A percentile compares a stretch with the other conserved stretches of the same genome.
Conservation (phyloP, 1,140 invertebrate genomes). For the Cyclargus thomasi region DNA sequence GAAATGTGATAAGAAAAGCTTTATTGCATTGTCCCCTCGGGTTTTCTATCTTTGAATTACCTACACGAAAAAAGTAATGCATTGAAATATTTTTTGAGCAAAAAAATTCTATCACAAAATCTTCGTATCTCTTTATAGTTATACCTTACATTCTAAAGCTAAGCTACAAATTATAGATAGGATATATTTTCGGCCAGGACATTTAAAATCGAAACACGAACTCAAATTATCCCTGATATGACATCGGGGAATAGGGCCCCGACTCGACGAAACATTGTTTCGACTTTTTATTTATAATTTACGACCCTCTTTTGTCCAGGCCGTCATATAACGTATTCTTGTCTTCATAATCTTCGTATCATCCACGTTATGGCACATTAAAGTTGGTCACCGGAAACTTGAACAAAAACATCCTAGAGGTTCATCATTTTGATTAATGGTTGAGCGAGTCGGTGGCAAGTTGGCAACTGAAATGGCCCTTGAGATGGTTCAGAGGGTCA, state of each 20-base stretch:
- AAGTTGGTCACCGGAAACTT: background rate
- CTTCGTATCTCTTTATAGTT: too few relatives aligned
- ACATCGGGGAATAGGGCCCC: background rate
- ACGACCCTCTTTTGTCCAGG: background rate
- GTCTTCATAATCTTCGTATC: background rate
- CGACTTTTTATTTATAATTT: background rate
- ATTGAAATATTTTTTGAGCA: background rate
- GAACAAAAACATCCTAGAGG: too few relatives aligned
- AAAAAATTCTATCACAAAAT: background rate
- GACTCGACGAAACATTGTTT: background rate
- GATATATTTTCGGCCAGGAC: background rate
- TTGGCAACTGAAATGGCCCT: background rate
- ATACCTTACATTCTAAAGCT: too few relatives aligned
- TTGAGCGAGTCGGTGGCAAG: background rate
- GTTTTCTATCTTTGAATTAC: background rate
- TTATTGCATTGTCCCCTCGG: background rate
- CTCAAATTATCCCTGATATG: background rate
- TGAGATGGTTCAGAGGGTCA: background rate
- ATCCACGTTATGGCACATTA: background rate
- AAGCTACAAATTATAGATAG: too few relatives aligned
- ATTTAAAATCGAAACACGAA: background rate
- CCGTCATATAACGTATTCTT: background rate
- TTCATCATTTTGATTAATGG: background rate
- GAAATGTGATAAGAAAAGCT: background rate
- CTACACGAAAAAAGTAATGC: background rate